Evolutionary conservation across 2,888 invertebrate species (phyloP).

Genomic region (Eupeodes latifasciatus): DNA sequence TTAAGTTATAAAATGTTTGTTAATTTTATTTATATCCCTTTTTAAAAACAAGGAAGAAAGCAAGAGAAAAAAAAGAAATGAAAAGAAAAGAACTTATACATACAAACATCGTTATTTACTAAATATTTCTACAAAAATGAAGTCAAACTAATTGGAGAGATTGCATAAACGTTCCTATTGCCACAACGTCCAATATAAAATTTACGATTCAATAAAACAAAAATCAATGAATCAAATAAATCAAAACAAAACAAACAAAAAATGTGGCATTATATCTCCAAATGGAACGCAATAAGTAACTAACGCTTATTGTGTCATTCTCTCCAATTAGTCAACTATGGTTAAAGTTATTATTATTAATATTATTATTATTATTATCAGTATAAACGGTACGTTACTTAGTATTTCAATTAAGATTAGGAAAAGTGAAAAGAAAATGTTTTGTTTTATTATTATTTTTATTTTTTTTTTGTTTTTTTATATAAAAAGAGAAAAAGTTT

Average conservation of each 20-base stretch:
- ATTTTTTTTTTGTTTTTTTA: constrained; percentile 39
- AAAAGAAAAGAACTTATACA: not conserved
- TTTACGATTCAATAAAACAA: constrained; percentile 50
- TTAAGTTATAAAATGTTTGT: constrained; percentile 84
- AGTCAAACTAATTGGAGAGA: constrained; percentile 59
- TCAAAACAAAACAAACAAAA: not conserved
- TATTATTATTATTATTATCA: constrained; percentile 70
- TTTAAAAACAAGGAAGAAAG: constrained; percentile 37
- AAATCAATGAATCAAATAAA: constrained; percentile 42
- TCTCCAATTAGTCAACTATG: constrained; percentile 52
- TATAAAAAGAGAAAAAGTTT: constrained; percentile 44
- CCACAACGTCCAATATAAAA: constrained; percentile 75
- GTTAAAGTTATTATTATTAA: constrained; percentile 73
- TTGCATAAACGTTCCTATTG: constrained; percentile 62
- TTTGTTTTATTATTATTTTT: constrained; percentile 35
- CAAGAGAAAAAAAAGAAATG: constrained; percentile 9
- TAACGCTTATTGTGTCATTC: constrained; percentile 42
- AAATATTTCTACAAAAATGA: constrained; percentile 65
- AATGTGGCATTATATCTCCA: constrained; percentile 61
- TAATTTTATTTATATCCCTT: constrained; percentile 67
- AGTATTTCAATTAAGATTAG: constrained; percentile 76
- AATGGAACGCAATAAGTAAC: constrained; percentile 60
- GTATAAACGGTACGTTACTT: constrained; percentile 83
- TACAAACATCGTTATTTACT: constrained; percentile 65
- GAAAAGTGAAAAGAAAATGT: constrained; percentile 22